Evolutionary conservation across 2,113 vertebrate species (phyloP).

Genomic region (Cavia porcellus): DNA sequence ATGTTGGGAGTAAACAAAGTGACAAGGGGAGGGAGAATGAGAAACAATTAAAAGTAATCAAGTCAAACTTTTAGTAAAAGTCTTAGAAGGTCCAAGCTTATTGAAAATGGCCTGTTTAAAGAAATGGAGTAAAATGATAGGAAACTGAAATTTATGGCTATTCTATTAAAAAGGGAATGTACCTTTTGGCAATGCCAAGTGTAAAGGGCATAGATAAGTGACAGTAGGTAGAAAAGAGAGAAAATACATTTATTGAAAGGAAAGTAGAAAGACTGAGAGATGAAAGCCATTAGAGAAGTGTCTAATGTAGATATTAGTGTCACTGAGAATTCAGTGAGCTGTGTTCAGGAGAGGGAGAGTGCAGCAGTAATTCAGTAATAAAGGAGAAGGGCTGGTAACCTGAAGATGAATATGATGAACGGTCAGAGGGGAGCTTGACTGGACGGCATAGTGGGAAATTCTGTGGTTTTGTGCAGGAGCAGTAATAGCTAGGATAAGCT

Average conservation of each 20-base stretch:
- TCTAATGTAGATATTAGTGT: background rate
- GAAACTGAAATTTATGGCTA: background rate
- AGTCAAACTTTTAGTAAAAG: background rate
- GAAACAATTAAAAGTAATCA: background rate
- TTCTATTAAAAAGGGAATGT: background rate
- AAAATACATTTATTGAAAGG: background rate
- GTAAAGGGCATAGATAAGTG: background rate
- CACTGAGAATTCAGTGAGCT: background rate
- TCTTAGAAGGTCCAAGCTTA: background rate
- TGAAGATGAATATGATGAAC: background rate
- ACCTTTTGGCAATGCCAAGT: background rate
- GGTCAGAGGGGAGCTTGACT: fast-evolving
- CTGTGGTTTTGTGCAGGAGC: background rate
- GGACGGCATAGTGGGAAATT: background rate
- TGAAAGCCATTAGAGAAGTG: background rate
- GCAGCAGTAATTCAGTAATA: background rate
- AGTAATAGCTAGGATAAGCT: background rate
- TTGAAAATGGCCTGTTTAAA: background rate
- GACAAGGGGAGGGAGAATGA: background rate
- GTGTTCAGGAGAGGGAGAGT: background rate
- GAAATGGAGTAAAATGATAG: background rate
- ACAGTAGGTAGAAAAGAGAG: background rate
- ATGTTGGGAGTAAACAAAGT: background rate
- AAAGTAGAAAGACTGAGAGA: background rate
- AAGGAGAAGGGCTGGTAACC: background rate